Base-by-base conservation (phyloP, 2,888 invertebrate genomes). In the Hymenopus coronatus region DNA sequence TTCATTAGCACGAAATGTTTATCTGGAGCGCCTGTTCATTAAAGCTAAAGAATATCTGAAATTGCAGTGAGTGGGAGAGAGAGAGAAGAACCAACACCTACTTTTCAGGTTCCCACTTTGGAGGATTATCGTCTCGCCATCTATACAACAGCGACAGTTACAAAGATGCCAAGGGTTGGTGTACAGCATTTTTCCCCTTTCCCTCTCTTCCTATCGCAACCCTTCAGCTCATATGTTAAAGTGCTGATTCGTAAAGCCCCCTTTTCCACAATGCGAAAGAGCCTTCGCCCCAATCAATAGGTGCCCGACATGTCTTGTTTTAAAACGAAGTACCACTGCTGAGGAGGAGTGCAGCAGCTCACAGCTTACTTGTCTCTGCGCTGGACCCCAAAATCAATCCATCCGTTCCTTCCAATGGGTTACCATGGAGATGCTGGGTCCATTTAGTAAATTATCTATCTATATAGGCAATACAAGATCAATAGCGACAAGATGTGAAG, bases 401-500 rank as follows among this genome's bases (percentile, higher is more conserved):
- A 86, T 89, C 89, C 86, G 86, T 83, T 28, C 84, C 88, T 88
- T 88, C 88, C 88, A 88, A 54, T 88, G 84, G 84, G 90, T 90
- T 90, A 81, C 90, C 88, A 90, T 90, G 90, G 90, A 82, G 89
- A 90, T 88, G 88, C 89, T 81, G 88, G 89, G 90, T 90, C 90
- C 90, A 90, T 90, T 90, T 90, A 90, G 87, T 90, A 90, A 90
- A 90, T 90, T 90, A 90, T 90, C 89, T 90, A 90, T 90, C 89
- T 89, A 89, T 89, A 90, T 90, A 90, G 90, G 90, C 90, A 89
- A 90, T 90, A 90, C 89, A 88, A 90, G 90, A 90, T 90, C 90
- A 90, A 90, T 90, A 90, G 89, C 70, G 86, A 90, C 89, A 90
- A 90, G 89, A 90, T 86, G 89, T 84, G 89, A 85, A 84, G 85